Base-by-base conservation (phyloP, 92 coral and sea anemone species). In the Heliopora coerulea region DNA sequence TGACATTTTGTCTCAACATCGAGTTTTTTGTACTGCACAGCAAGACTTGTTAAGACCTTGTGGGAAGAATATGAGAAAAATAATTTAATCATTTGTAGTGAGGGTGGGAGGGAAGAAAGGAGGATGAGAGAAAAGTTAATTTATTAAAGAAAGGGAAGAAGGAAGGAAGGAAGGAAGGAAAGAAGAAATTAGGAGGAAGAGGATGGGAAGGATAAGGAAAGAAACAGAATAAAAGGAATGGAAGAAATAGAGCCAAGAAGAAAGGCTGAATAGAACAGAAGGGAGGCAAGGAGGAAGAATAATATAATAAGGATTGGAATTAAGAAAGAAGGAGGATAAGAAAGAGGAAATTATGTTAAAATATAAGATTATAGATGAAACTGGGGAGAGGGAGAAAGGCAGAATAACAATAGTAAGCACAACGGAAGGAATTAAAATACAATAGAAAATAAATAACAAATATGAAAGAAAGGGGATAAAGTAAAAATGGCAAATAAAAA, bases 31-130 rank as follows among this genome's bases (percentile, higher is more conserved):
- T 70, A 70, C 42, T 70, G 77, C 19, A 37, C 63, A 26, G 77
- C 77, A 17, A 70, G 49, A 25, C 62, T 31, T 70, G 77, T 49
- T 32, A 70, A 70, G 11, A 70, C 77, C 77, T 63, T 6, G 3
- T 8, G n/a, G n/a, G n/a, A 4, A 37, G 4, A 37, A 37, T 37
- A 37, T 37, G 11, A 37, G 4, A 37, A 37, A 37, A 37, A 37
- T 37, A 37, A 37, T 4, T 4, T 37, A 37, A 4, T 37, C 11
- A 11, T 4, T 37, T 37, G 42, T 37, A 37, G 6, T 37, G 42
- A 37, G 11, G 42, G 11, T 37, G 11, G 6, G 11, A 68, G 73
- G 10, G 23, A 23, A 59, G 65, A 59, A 10, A 59, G n/a, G n/a
- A n/a, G n/a, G n/a, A n/a, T n/a, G n/a, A n/a, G n/a, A n/a, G n/a